A percentile compares a stretch with the other conserved stretches of the same genome.
Evolutionary conservation across 2,888 invertebrate genomes (phyloP).

Genomic region (Lacanobia wlatinum): DNA sequence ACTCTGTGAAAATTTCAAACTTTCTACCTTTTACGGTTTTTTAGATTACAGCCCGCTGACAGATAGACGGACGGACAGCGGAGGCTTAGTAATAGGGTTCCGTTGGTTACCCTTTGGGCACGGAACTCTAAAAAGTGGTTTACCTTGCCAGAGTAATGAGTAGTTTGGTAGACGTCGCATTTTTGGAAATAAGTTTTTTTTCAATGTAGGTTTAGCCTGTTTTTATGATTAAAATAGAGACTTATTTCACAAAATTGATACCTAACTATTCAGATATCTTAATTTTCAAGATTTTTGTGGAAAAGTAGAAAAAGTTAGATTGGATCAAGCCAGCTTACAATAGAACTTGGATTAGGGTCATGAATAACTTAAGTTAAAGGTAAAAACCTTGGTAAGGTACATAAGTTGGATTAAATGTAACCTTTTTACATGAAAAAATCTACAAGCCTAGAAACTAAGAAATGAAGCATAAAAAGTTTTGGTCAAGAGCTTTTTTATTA

Average conservation of each 20-base stretch:
- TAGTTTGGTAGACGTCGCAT: background rate
- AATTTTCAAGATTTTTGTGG: conserved; percentile 35
- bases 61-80: too few species aligned
- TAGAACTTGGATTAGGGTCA: conserved; percentile 54
- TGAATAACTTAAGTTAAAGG: conserved; percentile 57
- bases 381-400: conserved; percentile 22
- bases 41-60: too few species aligned
- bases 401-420: conserved; percentile 33
- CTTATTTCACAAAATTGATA: background rate
- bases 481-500: background rate
- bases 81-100: too few species aligned
- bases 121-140: too few species aligned
- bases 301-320: conserved; percentile 59
- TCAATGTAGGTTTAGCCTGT: background rate
- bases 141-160: too few species aligned
- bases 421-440: conserved; percentile 28
- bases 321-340: conserved; percentile 52
- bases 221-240: conserved; percentile 16
- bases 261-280: conserved; percentile 28
- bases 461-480: background rate
- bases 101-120: too few species aligned
- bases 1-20: too few species aligned
- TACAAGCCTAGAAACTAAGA: background rate
- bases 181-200: background rate
- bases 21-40: too few species aligned